These are phyloP conservation scores for Dasyurus viverrinus DNA, from an alignment of 2,113 vertebrate genomes.

Conservation along the genomic window DNA sequence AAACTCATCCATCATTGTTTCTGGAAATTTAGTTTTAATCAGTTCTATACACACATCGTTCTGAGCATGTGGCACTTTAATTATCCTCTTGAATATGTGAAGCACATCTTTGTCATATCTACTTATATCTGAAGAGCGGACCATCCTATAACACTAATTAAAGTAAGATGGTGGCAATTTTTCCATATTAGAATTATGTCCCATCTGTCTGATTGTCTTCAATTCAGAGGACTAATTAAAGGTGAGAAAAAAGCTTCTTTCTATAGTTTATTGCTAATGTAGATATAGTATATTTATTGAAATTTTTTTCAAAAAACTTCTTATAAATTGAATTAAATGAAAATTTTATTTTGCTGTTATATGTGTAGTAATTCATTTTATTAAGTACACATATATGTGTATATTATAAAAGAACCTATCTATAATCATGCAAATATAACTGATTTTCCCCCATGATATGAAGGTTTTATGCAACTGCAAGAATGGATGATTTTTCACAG, in stretches of 20 bases:
- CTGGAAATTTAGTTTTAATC: constrained; percentile 80
- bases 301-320: not conserved
- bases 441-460: constrained; percentile 14
- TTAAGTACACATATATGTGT: not conserved
- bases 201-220: constrained; percentile 80
- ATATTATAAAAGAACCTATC: constrained; percentile 45
- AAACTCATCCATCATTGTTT: constrained; percentile 82
- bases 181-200: constrained; percentile 79
- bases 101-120: constrained; percentile 84
- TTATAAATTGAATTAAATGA: not conserved
- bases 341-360: not conserved
- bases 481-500: constrained; percentile 16
- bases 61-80: constrained; percentile 84
- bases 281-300: constrained; percentile 52
- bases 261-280: constrained; percentile 64
- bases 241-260: constrained; percentile 75
- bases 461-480: not conserved
- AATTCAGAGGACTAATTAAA: constrained; percentile 80
- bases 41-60: constrained; percentile 82
- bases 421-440: not conserved
- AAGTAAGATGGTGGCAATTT: constrained; percentile 79
- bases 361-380: not conserved
- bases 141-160: constrained; percentile 82
- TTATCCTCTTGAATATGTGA: constrained; percentile 83
- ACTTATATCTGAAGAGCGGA: constrained; percentile 81